phyloP scores from a whole-genome alignment of 2,113 vertebrate species.

The Brienomyrus longianalis region DNA sequence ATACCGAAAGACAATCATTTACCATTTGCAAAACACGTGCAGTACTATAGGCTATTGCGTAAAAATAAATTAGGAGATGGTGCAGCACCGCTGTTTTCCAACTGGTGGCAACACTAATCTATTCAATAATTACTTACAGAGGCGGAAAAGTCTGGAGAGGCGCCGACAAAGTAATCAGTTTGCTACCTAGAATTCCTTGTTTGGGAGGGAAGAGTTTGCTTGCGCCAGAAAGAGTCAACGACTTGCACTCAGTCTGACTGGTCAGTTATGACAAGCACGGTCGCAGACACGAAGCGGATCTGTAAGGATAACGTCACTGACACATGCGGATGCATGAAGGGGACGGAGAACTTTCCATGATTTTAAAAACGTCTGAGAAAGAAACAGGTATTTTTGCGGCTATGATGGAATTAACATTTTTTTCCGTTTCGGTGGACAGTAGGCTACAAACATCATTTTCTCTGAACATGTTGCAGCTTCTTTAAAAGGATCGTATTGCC shows the following conservation, averaged over 20 bases:
- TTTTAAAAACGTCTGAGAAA: conserved; percentile 8
- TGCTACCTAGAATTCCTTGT: conserved; percentile 56
- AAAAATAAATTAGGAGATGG: conserved; percentile 17
- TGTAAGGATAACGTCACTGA: conserved; percentile 12
- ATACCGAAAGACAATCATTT: not conserved
- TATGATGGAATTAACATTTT: conserved; percentile 17
- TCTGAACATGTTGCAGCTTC: conserved; percentile 43
- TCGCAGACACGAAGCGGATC: conserved; percentile 10
- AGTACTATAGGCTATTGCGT: not conserved
- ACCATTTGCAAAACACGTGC: not conserved
- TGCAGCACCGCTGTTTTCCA: conserved; percentile 13
- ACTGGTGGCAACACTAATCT: conserved; percentile 35
- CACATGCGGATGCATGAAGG: not conserved
- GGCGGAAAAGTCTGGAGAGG: conserved; percentile 36
- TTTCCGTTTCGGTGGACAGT: conserved; percentile 18
- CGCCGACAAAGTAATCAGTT: conserved; percentile 60
- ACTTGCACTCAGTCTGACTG: conserved; percentile 51
- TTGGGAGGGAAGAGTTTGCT: conserved; percentile 46
- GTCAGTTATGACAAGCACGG: conserved; percentile 10
- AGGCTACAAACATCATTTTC: conserved; percentile 21
- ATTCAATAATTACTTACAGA: conserved; percentile 37
- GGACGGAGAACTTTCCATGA: conserved; percentile 1
- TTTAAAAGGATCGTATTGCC: conserved; percentile 50
- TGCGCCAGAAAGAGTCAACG: conserved; percentile 38
- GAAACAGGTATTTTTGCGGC: not conserved